A percentile compares a stretch with the other conserved stretches of the same genome.
Evolutionary conservation across 2,888 invertebrate species (phyloP).

Genomic region (Anthoptus insignis): DNA sequence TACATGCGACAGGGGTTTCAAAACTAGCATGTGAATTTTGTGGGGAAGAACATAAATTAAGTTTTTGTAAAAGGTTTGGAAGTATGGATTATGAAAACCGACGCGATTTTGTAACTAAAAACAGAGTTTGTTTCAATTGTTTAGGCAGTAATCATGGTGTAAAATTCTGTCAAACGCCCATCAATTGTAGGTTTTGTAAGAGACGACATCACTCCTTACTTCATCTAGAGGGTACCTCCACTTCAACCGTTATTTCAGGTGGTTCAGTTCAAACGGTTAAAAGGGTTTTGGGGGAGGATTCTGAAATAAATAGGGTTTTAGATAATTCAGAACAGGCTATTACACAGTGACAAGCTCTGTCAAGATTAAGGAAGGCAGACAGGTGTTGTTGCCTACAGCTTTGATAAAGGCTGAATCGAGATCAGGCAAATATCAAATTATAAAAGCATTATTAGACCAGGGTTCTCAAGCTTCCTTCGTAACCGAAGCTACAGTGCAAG

Average conservation of each 20-base stretch:
- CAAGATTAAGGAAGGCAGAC: slow-evolving; percentile 12
- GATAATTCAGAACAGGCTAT: neutral
- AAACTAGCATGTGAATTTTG: slow-evolving; percentile 45
- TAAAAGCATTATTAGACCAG: slow-evolving; percentile 35
- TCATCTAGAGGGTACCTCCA: slow-evolving; percentile 33
- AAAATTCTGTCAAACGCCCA: slow-evolving; percentile 35
- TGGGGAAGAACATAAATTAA: slow-evolving; percentile 46
- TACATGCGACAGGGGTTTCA: slow-evolving; percentile 7
- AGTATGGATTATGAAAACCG: slow-evolving; percentile 35
- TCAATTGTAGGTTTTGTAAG: slow-evolving; percentile 41
- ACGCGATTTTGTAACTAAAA: slow-evolving; percentile 44
- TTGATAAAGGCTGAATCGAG: slow-evolving; percentile 44
- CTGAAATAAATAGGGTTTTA: neutral
- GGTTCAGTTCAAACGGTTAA: neutral
- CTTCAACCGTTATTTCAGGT: slow-evolving; percentile 1
- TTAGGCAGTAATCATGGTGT: slow-evolving; percentile 47
- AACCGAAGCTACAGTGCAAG: slow-evolving; percentile 36
- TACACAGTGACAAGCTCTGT: neutral
- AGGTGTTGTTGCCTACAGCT: slow-evolving; percentile 52
- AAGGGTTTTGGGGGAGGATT: neutral
- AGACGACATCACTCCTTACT: slow-evolving; percentile 45
- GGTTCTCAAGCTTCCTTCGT: slow-evolving; percentile 37
- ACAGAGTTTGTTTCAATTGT: slow-evolving; percentile 50
- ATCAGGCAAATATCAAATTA: neutral
- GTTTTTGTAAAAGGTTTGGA: slow-evolving; percentile 46